phyloP scores from a whole-genome alignment of 2,888 invertebrate genomes.

The Deroplatys truncata region DNA sequence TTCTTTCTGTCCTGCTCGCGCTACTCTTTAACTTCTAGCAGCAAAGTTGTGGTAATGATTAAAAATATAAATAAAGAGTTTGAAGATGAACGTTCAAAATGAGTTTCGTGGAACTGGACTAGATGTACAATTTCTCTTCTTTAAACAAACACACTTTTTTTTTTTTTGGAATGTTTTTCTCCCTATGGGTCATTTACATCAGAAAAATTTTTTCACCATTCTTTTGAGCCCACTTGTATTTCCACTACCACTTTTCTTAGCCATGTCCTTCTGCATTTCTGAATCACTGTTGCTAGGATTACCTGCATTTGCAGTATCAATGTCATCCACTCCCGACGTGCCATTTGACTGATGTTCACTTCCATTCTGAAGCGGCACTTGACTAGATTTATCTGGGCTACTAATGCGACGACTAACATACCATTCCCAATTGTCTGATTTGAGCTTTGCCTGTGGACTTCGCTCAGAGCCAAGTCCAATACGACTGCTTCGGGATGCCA shows the following conservation, averaged over 20 bases:
- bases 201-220: conserved; percentile 77
- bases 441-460: conserved; percentile 34
- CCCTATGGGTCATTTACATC: conserved; percentile 36
- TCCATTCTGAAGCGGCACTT: conserved; percentile 24
- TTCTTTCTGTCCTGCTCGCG: not conserved
- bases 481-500: conserved; percentile 39
- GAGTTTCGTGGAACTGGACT: not conserved
- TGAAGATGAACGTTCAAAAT: not conserved
- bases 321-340: conserved; percentile 37
- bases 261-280: conserved; percentile 30
- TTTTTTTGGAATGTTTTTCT: not conserved
- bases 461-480: conserved; percentile 1
- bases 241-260: conserved; percentile 53
- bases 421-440: conserved; percentile 42
- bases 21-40: not conserved
- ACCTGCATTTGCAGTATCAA: not conserved
- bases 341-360: conserved; percentile 33
- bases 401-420: conserved; percentile 34
- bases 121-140: not conserved
- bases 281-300: conserved; percentile 35
- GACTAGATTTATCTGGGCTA: conserved; percentile 31
- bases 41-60: not conserved
- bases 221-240: conserved; percentile 61
- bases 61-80: not conserved
- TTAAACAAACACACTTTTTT: not conserved